These are phyloP conservation scores for Stigmatopora nigra DNA, from an alignment of 2,113 vertebrate species.

Conservation along the genomic window DNA sequence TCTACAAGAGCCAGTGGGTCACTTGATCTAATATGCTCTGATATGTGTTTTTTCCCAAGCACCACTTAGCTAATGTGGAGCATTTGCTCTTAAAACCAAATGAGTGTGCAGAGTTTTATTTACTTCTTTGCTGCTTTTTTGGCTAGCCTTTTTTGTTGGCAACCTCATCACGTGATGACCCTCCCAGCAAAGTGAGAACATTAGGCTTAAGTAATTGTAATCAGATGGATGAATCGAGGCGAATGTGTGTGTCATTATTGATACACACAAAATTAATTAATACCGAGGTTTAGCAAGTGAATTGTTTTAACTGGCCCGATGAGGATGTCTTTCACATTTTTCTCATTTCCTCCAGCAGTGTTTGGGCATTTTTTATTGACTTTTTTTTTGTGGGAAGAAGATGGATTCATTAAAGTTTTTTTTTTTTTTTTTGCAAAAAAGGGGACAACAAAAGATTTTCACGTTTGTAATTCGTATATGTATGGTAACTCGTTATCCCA, in stretches of 20 bases:
- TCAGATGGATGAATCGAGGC: not conserved
- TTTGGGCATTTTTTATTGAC: too few relatives aligned
- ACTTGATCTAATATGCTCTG: constrained; percentile 40
- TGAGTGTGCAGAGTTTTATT: constrained; percentile 37
- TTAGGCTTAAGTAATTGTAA: constrained; percentile 27
- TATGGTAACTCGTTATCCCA: too few relatives aligned
- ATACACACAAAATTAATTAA: not conserved
- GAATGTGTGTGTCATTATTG: not conserved
- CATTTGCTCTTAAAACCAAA: constrained; percentile 35
- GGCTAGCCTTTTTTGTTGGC: constrained; percentile 45
- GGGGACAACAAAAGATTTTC: too few relatives aligned
- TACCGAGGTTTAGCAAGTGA: constrained; percentile 18
- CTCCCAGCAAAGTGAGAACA: constrained; percentile 34
- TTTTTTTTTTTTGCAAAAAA: too few relatives aligned
- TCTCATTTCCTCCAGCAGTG: not conserved
- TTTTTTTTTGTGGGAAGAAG: too few relatives aligned
- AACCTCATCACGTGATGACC: constrained; percentile 17
- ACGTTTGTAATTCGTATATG: too few relatives aligned
- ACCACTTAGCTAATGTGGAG: constrained; percentile 19
- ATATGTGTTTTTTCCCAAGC: constrained; percentile 46
- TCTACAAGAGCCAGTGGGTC: constrained; percentile 22
- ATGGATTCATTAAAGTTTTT: too few relatives aligned
- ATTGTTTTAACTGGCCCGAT: constrained; percentile 18
- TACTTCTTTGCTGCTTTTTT: constrained; percentile 42
- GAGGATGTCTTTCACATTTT: constrained; percentile 33